Base-by-base conservation (phyloP, 2,797 vertebrate genomes). In the Spheniscus humboldti region DNA sequence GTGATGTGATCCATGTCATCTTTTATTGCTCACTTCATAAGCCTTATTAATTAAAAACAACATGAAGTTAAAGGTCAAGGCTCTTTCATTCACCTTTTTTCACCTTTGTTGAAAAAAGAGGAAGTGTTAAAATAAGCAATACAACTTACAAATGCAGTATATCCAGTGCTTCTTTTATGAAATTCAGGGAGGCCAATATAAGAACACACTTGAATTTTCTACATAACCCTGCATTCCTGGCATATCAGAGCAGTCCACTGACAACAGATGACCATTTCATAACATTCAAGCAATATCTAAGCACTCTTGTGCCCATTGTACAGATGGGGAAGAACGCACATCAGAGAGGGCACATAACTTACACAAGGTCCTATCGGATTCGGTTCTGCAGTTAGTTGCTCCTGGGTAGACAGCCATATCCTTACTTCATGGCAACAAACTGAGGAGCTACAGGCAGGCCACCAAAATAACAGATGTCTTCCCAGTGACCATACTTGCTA, bases 11-110 rank as follows among this genome's bases (percentile, higher is more conserved):
- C 60, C 53, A n/a, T 41, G 27, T 52, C 18, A 84, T 84, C 56
- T 57, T 92, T 86, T 90, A 75, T 60, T 87, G 72, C 35, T 64
- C 41, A 89, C 16, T 77, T 96, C 24, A 30, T 73, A 80, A 86
- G 7, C 19, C 55, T 89, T 57, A 79, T 57, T 68, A 56, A 56
- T 73, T 67, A 81, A 86, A 79, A 83, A 43, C 23, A 68, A 68
- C 39, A 47, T 1, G 5, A 78, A 85, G 22, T 88, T 90, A 75
- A 91, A 77, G 23, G 85, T 67, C 62, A 92, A 85, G 37, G 11
- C 33, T 86, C 66, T 74, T 91, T 90, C 10, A 13, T 62, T 95
- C 67, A 81, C 22, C 18, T 66, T 25, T 92, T 93, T 93, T 59
- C 52, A 77, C 11, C 47, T 84, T 67, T 56, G 24, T 17, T 77